phyloP scores from a whole-genome alignment of 2,113 vertebrate genomes.

The Pelvicachromis taeniatus region DNA sequence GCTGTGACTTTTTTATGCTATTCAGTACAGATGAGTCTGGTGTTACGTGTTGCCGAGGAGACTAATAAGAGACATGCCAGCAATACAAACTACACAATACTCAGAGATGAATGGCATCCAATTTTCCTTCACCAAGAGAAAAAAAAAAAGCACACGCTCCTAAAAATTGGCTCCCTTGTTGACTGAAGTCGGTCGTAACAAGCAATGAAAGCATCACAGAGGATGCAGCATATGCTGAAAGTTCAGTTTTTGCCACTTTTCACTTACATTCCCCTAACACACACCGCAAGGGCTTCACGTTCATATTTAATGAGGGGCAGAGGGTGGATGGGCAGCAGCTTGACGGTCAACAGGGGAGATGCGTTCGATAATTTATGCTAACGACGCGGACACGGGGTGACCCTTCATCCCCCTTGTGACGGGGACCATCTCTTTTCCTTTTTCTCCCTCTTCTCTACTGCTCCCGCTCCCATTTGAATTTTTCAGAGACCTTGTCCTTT shows the following conservation, averaged over 20 bases:
- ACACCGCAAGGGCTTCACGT: not conserved
- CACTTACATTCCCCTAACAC: not conserved
- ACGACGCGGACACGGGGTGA: not conserved
- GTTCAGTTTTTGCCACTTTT: not conserved
- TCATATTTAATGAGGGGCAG: not conserved
- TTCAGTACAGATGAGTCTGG: not conserved
- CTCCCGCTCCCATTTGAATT: not conserved
- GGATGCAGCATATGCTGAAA: not conserved
- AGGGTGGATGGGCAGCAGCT: not conserved
- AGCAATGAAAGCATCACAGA: not conserved
- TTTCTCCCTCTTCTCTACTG: not conserved
- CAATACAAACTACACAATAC: not conserved
- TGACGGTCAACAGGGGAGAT: not conserved
- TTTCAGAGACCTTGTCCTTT: slow-evolving; percentile 22
- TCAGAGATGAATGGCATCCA: not conserved
- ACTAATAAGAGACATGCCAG: not conserved
- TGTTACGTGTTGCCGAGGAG: not conserved
- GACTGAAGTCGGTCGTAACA: not conserved
- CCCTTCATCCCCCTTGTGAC: not conserved
- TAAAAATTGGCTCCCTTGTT: not conserved
- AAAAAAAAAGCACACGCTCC: not conserved
- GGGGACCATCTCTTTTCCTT: not conserved
- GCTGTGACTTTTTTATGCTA: not conserved
- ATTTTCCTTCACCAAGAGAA: not conserved
- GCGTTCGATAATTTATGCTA: slow-evolving; percentile 22